Conservation (phyloP, 2,797 vertebrate genomes). For the Crypturellus tataupa region DNA sequence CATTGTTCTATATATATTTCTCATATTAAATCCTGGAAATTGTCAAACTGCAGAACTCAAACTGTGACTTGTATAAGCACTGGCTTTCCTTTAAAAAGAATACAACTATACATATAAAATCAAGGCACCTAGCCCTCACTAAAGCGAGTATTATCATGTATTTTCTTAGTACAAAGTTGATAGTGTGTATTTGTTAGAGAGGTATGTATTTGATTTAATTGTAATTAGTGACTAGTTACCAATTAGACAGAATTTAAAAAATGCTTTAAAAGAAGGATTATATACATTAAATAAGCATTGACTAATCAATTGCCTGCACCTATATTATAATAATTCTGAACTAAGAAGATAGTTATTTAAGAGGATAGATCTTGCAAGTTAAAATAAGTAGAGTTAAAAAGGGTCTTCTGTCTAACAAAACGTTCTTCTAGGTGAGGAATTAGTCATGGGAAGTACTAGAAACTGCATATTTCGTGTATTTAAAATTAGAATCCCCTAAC, state of each 20-base stretch:
- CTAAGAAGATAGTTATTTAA: neutral
- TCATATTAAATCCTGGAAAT: neutral
- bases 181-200: neutral
- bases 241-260: neutral
- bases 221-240: neutral
- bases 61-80: neutral
- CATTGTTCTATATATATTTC: neutral
- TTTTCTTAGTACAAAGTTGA: neutral
- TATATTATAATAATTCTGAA: neutral
- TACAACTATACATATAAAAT: neutral
- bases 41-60: neutral
- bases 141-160: neutral
- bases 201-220: neutral
- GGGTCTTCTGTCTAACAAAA: neutral
- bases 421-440: neutral
- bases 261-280: neutral
- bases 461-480: neutral
- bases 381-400: neutral
- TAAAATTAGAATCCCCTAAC: neutral
- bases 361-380: neutral
- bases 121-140: neutral
- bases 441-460: neutral
- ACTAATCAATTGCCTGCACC: neutral
- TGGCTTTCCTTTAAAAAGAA: neutral
- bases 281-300: neutral